phyloP scores from a whole-genome alignment of 2,888 invertebrate genomes.

The Campaea margaritaria region DNA sequence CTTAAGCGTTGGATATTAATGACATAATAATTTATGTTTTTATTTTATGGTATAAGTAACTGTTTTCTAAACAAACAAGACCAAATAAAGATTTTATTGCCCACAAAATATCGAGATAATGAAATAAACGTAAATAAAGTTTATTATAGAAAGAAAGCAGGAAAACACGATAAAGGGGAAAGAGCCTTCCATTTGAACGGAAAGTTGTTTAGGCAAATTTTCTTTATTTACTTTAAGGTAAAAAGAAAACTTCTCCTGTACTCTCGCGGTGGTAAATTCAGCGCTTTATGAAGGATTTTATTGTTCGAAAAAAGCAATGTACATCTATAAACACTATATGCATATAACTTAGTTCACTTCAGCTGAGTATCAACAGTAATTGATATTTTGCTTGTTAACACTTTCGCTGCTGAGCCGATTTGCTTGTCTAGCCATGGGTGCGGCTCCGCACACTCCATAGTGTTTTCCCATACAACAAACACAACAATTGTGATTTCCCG shows the following conservation, averaged over 20 bases:
- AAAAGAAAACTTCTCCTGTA: slow-evolving; percentile 57
- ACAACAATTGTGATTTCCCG: too few relatives aligned
- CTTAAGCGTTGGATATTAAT: too few relatives aligned
- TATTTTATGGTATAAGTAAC: too few relatives aligned
- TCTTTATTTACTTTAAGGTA: slow-evolving; percentile 61
- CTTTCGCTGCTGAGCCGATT: too few relatives aligned
- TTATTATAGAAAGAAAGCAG: slow-evolving; percentile 56
- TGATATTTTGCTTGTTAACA: too few relatives aligned
- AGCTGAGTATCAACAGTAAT: too few relatives aligned
- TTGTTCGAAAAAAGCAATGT: neutral
- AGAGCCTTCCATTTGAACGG: slow-evolving; percentile 59
- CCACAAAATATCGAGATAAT: slow-evolving; percentile 49
- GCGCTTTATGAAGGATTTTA: slow-evolving; percentile 43
- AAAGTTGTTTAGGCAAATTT: slow-evolving; percentile 66
- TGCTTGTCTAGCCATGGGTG: too few relatives aligned
- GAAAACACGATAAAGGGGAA: slow-evolving; percentile 62
- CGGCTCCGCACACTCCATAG: too few relatives aligned
- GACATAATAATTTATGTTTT: too few relatives aligned
- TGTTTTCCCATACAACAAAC: too few relatives aligned
- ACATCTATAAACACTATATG: neutral
- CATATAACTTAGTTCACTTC: too few relatives aligned
- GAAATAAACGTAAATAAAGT: slow-evolving; percentile 60
- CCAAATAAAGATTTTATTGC: slow-evolving; percentile 44
- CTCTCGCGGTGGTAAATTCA: slow-evolving; percentile 49
- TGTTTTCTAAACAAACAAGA: slow-evolving; percentile 13